phyloP scores from a whole-genome alignment of 2,113 vertebrate genomes.

The Rafetus swinhoei region DNA sequence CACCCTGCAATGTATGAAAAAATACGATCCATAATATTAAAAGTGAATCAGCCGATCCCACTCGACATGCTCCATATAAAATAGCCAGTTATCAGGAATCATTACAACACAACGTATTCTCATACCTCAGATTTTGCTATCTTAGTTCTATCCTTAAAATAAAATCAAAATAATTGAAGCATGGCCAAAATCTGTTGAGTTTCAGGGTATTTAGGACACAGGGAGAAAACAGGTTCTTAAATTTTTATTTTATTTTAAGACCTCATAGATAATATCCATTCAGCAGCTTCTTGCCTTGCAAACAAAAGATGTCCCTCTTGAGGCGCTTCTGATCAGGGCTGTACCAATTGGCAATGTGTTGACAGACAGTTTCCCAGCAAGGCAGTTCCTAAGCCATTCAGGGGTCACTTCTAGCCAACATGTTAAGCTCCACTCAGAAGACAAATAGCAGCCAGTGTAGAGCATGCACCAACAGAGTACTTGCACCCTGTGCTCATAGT shows the following conservation, averaged over 20 bases:
- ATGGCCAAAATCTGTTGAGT: background rate
- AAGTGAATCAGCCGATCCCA: background rate
- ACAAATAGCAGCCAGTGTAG: background rate
- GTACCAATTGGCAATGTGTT: background rate
- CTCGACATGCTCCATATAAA: background rate
- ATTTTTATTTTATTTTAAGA: background rate
- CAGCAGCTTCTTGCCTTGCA: background rate
- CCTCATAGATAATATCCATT: fast-evolving
- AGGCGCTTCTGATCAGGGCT: background rate
- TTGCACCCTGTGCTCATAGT: background rate
- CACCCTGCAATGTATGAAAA: background rate
- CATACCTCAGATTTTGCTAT: fast-evolving
- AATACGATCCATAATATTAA: background rate
- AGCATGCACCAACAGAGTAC: background rate
- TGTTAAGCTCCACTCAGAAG: background rate
- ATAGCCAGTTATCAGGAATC: background rate
- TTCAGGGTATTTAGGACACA: background rate
- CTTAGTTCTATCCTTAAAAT: background rate
- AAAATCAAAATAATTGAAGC: background rate
- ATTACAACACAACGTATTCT: background rate
- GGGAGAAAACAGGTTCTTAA: background rate
- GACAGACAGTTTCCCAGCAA: background rate
- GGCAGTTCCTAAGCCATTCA: background rate
- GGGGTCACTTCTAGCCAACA: background rate
- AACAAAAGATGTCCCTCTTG: background rate